These are phyloP conservation scores for Paracentrotus lividus DNA, from an alignment of 53 echinoderm and acorn worm species.

Conservation along the genomic window DNA sequence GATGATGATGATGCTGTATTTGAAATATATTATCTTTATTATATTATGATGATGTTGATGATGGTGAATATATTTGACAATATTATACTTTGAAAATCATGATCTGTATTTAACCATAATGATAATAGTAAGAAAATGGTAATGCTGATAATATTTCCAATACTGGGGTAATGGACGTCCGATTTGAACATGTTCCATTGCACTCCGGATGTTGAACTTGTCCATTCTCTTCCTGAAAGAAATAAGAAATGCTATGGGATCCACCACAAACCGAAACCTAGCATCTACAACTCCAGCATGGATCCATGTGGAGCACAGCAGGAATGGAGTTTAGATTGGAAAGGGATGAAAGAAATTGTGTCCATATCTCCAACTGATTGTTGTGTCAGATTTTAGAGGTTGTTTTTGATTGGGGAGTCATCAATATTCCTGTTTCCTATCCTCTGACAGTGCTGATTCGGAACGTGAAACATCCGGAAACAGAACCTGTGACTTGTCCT, in stretches of 20 bases:
- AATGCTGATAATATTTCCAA: no score
- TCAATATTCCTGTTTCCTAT: neutral
- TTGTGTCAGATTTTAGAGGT: neutral
- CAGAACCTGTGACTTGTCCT: constrained; percentile 1
- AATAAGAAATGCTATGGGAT: neutral
- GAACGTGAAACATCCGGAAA: neutral
- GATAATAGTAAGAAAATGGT: no score
- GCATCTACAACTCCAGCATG: neutral
- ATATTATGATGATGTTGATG: no score
- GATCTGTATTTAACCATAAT: no score
- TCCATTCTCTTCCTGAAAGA: neutral
- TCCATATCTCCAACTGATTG: no score
- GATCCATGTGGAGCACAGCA: neutral
- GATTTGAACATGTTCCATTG: neutral
- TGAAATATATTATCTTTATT: no score
- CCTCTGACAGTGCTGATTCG: neutral
- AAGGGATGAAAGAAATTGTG: neutral
- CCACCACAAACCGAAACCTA: constrained; percentile 4
- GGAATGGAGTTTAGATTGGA: neutral
- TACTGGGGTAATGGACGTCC: constrained; percentile 6
- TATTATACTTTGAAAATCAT: no score
- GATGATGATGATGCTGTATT: no score
- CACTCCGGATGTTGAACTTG: constrained; percentile 9
- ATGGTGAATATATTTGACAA: no score
- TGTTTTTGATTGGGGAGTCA: neutral